Evolutionary conservation across 2,113 vertebrate species (phyloP).

Genomic region (Hypomesus transpacificus): DNA sequence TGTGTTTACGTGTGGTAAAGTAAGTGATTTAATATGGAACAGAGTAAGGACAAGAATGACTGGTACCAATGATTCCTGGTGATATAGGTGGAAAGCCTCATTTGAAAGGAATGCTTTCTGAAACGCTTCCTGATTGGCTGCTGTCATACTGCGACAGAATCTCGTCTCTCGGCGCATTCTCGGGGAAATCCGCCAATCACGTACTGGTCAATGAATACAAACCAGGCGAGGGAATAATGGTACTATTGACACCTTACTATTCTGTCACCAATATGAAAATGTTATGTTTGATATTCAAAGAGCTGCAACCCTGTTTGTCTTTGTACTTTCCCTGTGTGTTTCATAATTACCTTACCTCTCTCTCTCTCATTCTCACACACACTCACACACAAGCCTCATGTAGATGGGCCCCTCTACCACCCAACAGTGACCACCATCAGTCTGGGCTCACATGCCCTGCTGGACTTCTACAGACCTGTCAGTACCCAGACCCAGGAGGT

Average conservation of each 20-base stretch:
- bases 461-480: constrained; percentile 82
- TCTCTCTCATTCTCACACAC: too few species aligned
- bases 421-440: constrained; percentile 87
- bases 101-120: constrained; percentile 81
- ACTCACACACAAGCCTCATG: constrained; percentile 74
- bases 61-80: too few species aligned
- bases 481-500: constrained; percentile 42
- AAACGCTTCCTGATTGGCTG: constrained; percentile 83
- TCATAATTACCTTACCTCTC: too few species aligned
- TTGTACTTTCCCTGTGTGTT: too few species aligned
- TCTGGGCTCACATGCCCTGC: constrained; percentile 83
- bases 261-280: neutral
- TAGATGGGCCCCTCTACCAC: constrained; percentile 86
- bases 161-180: constrained; percentile 77
- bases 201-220: constrained; percentile 88
- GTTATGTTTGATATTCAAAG: neutral
- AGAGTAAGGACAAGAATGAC: too few species aligned
- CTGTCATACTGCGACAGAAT: constrained; percentile 74
- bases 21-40: neutral
- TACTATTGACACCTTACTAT: constrained; percentile 26
- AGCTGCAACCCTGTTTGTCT: too few species aligned
- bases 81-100: constrained; percentile 80
- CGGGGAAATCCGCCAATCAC: constrained; percentile 80
- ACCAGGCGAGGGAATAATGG: constrained; percentile 86
- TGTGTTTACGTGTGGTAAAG: neutral